Conservation (phyloP, 2,888 invertebrate genomes). For the Drosophila falleni region DNA sequence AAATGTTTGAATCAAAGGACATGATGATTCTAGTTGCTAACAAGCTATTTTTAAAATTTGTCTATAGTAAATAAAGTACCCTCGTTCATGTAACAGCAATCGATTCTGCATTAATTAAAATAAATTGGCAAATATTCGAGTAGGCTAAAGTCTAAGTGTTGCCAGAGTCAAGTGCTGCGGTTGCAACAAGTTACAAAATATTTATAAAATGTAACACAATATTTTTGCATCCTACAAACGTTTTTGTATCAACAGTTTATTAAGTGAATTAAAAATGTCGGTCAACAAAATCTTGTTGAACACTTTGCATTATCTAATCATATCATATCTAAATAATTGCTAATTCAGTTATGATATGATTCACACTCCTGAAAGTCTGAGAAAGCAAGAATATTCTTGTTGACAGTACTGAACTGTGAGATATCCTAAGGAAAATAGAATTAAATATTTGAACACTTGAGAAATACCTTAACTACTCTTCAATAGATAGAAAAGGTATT, state of each 20-base stretch:
- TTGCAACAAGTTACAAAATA: conserved; percentile 5
- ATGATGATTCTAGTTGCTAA: not conserved
- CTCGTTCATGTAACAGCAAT: conserved; percentile 18
- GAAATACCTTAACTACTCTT: not conserved
- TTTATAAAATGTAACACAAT: conserved; percentile 2
- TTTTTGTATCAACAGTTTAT: not conserved
- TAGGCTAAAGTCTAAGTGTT: conserved; percentile 18
- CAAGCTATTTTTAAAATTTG: not conserved
- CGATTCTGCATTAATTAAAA: conserved; percentile 70
- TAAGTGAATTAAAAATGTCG: conserved; percentile 18
- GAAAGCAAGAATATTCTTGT: not conserved
- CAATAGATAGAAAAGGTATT: not conserved
- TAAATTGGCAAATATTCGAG: conserved; percentile 60
- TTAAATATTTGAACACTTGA: no score
- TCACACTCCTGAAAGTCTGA: not conserved
- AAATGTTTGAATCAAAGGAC: not conserved
- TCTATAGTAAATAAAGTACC: not conserved
- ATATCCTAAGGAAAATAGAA: not conserved
- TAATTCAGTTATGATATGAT: conserved; percentile 8
- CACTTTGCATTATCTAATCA: conserved; percentile 29
- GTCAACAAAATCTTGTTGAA: conserved; percentile 8
- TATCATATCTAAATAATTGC: not conserved
- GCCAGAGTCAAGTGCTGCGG: conserved; percentile 14
- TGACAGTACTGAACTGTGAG: not conserved
- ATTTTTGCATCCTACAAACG: not conserved